Base-by-base conservation (phyloP, 2,113 vertebrate genomes). In the Mesoclemmys tuberculata region DNA sequence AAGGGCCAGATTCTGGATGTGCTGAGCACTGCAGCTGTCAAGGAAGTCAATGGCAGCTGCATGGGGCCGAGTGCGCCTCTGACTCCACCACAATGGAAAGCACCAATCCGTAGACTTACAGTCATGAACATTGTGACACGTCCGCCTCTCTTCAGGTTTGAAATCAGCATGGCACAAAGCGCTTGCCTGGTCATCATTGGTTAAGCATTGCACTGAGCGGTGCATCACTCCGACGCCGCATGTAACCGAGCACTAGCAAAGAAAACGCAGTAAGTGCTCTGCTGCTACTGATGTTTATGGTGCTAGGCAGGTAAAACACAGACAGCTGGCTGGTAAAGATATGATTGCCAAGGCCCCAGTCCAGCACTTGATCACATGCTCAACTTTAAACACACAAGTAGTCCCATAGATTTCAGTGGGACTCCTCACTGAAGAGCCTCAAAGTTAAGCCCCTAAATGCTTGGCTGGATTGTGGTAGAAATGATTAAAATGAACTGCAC, bases 211-310 rank as follows among this genome's bases (percentile, higher is more conserved):
- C 96, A 99, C 99, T 0, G 98, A 99, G 81, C 99, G 98, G 84
- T 99, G 98, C 98, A 98, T 98, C 96, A 99, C 97, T n/a, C 99
- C 99, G 2, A 97, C 88, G 5, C 99, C 99, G 87, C 99, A 99
- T 89, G 98, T 99, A 90, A 97, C 98, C 0, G 99, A 99, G 93
- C 99, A 99, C 99, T 99, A 94, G 2, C 61, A 95, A 91, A 78
- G n/a, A 95, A 82, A 91, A 35, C 24, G 26, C 54, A 85, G 52
- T 82, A 26, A 93, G 19, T 54, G 0, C 1, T 55, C 7, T 4
- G 87, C 89, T 81, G 92, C 56, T 49, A 77, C 87, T 24, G 44
- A 49, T 49, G 13, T 18, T 89, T 82, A 56, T 58, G 85, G 75
- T 68, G 68, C 92, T 64, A 44, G 89, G 52, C 24, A 48, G 29